Evolutionary conservation across 2,888 invertebrate species (phyloP).

Genomic region (Branchinecta sandiegonensis): DNA sequence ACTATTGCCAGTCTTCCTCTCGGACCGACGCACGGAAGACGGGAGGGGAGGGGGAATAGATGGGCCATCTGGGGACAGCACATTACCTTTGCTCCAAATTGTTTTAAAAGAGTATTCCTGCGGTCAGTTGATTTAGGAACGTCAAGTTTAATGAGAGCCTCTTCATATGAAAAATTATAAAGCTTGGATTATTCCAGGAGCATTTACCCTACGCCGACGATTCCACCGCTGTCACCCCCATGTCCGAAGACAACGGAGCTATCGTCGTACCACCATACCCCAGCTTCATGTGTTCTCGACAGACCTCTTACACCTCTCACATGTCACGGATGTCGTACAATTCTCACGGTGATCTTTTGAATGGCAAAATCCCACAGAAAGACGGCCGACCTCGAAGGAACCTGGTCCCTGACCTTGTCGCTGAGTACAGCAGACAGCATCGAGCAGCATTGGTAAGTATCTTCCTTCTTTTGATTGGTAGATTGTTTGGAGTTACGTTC

Average conservation of each 20-base stretch:
- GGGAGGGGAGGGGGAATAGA: too few species aligned
- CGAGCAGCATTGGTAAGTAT: conserved; percentile 7
- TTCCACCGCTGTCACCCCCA: conserved; percentile 91
- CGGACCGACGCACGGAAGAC: too few species aligned
- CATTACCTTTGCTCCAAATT: too few species aligned
- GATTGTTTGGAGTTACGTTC: too few species aligned
- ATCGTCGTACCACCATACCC: conserved; percentile 84
- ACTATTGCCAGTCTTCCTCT: too few species aligned
- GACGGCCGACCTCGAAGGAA: conserved; percentile 17
- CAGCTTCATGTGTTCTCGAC: conserved; percentile 51
- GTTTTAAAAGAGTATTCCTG: too few species aligned
- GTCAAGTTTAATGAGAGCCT: too few species aligned
- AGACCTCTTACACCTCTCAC: conserved; percentile 90
- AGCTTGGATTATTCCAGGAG: conserved; percentile 42
- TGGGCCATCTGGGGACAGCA: too few species aligned
- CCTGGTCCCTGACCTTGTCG: conserved; percentile 24
- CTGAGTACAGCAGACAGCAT: conserved; percentile 23
- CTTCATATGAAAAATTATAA: not conserved
- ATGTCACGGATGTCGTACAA: conserved; percentile 85
- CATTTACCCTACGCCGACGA: conserved; percentile 94
- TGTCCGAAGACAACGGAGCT: conserved; percentile 93
- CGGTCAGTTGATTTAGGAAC: too few species aligned
- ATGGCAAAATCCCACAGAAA: conserved; percentile 42
- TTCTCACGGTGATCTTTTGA: conserved; percentile 77
- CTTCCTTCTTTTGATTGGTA: not conserved